Base-by-base conservation (phyloP, 2,113 vertebrate genomes). In the Cochlearius cochlearius region DNA sequence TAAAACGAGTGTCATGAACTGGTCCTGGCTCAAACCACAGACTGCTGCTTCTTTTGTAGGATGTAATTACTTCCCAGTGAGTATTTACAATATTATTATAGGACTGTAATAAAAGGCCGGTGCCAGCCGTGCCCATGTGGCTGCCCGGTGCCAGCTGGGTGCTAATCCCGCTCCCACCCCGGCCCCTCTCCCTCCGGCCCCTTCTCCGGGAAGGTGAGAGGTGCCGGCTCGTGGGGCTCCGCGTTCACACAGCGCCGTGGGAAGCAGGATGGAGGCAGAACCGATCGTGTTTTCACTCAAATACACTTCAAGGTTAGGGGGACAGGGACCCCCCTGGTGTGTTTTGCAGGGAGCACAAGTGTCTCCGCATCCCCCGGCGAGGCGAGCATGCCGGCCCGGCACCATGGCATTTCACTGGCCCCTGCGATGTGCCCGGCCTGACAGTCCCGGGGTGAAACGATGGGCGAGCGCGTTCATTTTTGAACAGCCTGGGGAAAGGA, bases 381-480 rank as follows among this genome's bases (percentile, higher is more conserved):
- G 71, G 66, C 71, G 45, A 12, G 9, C 15, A 21, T 15, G 1
- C 26, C 5, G 2, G 22, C 20, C 26, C 15, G 1, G 56, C 69
- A 36, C 43, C 4, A 0, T 2, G 1, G 59, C 1, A 0, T 50
- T 63, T 67, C 72, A 4, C 27, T 5, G 1, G 49, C 22, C 59
- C 30, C 90, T 6, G 41, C 3, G 5, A 26, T 11, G 66, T 34
- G 67, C 73, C 0, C 0, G 26, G 41, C 39, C 85, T 26, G 27
- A 17, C 21, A 13, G 78, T 26, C 38, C 76, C 2, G 10, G 36
- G 10, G 16, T 60, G 66, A 38, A 45, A 29, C 0, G 2, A 14
- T 3, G 34, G 73, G 30, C 0, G 1, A 85, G 30, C 3, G 0
- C 5, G 0, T 34, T 68, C 7, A 6, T 14, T 43, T 21, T 63